A percentile compares a stretch with the other conserved stretches of the same genome.
Evolutionary conservation across 1,140 invertebrate species (phyloP).

Genomic region (Galleria mellonella): DNA sequence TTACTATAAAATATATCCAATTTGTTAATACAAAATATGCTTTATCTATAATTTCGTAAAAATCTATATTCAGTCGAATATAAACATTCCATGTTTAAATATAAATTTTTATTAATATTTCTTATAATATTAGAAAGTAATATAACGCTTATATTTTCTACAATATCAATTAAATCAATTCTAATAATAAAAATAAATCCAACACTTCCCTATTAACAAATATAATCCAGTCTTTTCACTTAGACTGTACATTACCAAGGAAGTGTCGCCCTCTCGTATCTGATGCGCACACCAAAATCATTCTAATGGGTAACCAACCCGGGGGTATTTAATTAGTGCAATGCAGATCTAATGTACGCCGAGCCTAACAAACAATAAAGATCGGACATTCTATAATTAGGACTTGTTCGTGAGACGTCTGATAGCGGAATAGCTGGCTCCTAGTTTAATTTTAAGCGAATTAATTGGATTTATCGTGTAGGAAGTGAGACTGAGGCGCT

Average conservation of each 20-base stretch:
- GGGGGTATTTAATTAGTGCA: conserved; percentile 57
- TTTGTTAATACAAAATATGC: too few species aligned
- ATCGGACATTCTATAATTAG: conserved; percentile 67
- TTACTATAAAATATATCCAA: too few species aligned
- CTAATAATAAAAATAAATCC: too few species aligned
- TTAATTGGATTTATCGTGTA: conserved; percentile 48
- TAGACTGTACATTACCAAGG: conserved; percentile 22
- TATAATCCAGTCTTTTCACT: conserved; percentile 15
- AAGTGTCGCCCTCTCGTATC: conserved; percentile 49
- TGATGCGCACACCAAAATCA: conserved; percentile 63
- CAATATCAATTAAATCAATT: too few species aligned
- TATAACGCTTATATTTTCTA: too few species aligned
- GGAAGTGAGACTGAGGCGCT: conserved; percentile 24
- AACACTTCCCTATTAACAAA: neutral
- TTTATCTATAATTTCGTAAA: too few species aligned
- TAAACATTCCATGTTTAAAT: too few species aligned
- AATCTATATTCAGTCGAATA: too few species aligned
- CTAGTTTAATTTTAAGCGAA: conserved; percentile 48
- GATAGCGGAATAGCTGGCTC: conserved; percentile 42
- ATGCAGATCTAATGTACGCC: conserved; percentile 42
- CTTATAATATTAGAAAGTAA: too few species aligned
- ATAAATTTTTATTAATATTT: too few species aligned
- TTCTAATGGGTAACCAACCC: conserved; percentile 46
- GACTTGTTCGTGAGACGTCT: conserved; percentile 39
- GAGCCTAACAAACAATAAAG: conserved; percentile 52